These are phyloP conservation scores for Pheosia gnoma DNA, from an alignment of 2,888 invertebrate genomes.

Conservation along the genomic window DNA sequence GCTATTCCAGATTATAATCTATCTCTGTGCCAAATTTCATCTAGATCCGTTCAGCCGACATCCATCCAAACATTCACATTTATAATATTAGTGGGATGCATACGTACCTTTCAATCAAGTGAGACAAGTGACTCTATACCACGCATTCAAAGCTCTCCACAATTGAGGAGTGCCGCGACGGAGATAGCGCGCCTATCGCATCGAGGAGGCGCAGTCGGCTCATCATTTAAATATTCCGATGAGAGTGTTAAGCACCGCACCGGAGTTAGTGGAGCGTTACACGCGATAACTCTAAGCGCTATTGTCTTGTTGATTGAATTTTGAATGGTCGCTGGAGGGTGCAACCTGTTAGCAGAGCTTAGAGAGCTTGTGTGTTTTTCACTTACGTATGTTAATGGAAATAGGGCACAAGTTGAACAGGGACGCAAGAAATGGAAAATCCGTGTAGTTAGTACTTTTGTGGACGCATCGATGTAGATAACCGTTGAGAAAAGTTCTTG, in stretches of 20 bases:
- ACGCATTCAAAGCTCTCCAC: slow-evolving; percentile 25
- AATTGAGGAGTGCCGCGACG: slow-evolving; percentile 69
- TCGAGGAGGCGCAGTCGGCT: slow-evolving; percentile 51
- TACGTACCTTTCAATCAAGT: too few species aligned
- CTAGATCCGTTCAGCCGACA: too few species aligned
- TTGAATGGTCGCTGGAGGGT: slow-evolving; percentile 47
- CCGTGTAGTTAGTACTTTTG: too few species aligned
- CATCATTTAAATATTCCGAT: slow-evolving; percentile 81
- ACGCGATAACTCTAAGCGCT: slow-evolving; percentile 64
- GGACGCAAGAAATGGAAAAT: background rate
- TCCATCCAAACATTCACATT: too few species aligned
- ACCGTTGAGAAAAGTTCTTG: too few species aligned
- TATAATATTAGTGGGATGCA: too few species aligned
- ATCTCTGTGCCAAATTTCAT: too few species aligned
- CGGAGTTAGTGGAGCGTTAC: slow-evolving; percentile 65
- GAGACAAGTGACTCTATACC: background rate
- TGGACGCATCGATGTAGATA: too few species aligned
- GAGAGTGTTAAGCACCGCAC: slow-evolving; percentile 72
- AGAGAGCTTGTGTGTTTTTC: slow-evolving; percentile 8
- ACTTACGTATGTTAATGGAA: background rate
- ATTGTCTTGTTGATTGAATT: slow-evolving; percentile 77
- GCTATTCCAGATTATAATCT: too few species aligned
- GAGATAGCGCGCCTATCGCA: slow-evolving; percentile 72
- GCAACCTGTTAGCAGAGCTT: slow-evolving; percentile 10
- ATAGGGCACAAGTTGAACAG: background rate